Base-by-base conservation (phyloP, 2,797 vertebrate genomes). In the Phrynocephalus forsythii region DNA sequence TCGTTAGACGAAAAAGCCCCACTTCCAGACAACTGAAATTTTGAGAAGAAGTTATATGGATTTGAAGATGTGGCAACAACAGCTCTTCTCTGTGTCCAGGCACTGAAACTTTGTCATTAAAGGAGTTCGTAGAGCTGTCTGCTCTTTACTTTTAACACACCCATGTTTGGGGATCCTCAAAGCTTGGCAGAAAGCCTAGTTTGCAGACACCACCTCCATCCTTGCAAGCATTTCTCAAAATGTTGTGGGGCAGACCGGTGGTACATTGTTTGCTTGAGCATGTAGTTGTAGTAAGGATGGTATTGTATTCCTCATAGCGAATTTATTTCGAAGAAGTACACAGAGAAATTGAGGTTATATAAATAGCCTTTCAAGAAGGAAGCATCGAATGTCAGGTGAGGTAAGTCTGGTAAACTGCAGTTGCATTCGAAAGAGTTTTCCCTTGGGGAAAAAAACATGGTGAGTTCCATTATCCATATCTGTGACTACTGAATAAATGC, bases 1-100 rank as follows among this genome's bases (percentile, higher is more conserved):
- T 89, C 79, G 82, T 66, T 76, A 0, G 90, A 88, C 5, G 73
- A 26, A 15, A 76, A 81, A 89, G 38, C 30, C 24, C 79, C 60
- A 79, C 28, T 75, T 82, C 63, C 22, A 48, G 44, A 30, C 63
- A 82, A 87, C 48, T 33, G 79, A 87, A 67, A 60, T 87, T 82
- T 82, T 63, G 52, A 50, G 71, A 63, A 82, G 28, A 30, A 86
- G 22, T 79, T 71, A 13, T 83, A 72, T 71, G 52, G 26, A 71
- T 72, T 52, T 71, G n/a, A 52, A 71, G 67, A 83, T 84, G 30
- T 28, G 9, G 20, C 52, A 66, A 30, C n/a, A 24, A 33, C 50
- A 82, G 22, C 22, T 87, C 13, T 72, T 63, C 16, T 33, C n/a
- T 20, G 30, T 33, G 28, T 2, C 44, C 18, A 30, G 52, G 13